A percentile compares a stretch with the other conserved stretches of the same genome.
Conservation (phyloP, 1,140 invertebrate species). For the Drosophila setifemur region DNA sequence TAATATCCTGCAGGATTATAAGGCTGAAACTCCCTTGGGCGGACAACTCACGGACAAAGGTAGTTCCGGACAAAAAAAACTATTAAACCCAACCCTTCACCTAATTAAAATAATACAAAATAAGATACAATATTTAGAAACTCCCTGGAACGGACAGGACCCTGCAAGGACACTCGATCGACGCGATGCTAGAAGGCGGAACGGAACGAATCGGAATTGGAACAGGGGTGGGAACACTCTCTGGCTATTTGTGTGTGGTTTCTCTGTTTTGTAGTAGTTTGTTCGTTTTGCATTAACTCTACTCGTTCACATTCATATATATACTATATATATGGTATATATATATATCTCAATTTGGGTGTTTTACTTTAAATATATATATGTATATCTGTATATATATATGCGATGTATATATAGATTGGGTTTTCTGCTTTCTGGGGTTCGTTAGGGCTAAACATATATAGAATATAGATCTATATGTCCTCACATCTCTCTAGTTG, state of each 20-base stretch:
- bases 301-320: constrained; percentile 6
- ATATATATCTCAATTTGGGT: constrained; percentile 2
- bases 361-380: neutral
- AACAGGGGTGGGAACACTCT: constrained; percentile 31
- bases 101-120: neutral
- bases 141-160: too few relatives aligned
- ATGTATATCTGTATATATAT: constrained; percentile 23
- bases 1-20: too few relatives aligned
- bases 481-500: constrained; percentile 20
- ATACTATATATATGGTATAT: constrained; percentile 3
- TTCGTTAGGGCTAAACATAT: constrained; percentile 44
- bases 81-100: too few relatives aligned
- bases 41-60: neutral
- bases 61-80: neutral
- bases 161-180: neutral
- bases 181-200: neutral
- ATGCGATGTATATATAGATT: constrained; percentile 8
- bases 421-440: constrained; percentile 5
- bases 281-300: constrained; percentile 1
- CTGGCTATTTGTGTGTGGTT: constrained; percentile 41
- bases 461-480: constrained; percentile 54
- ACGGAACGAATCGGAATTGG: neutral
- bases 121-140: too few relatives aligned
- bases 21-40: too few relatives aligned
- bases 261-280: constrained; percentile 24